Percentiles rank a stretch among this genome's conserved stretches.
phyloP scores from a whole-genome alignment of 1,140 invertebrate species.

The Cyphomyrmex costatus region DNA sequence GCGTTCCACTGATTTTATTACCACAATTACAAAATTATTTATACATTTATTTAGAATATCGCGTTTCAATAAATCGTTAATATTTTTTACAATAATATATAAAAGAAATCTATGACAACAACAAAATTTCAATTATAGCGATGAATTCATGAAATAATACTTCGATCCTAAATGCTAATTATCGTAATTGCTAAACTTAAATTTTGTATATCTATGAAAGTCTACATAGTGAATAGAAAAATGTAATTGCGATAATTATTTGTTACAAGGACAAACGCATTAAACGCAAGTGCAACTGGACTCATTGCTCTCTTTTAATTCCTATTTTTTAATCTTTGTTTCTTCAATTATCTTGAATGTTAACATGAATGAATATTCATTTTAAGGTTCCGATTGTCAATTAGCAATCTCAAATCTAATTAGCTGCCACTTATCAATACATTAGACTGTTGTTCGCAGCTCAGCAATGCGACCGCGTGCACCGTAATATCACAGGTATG shows the following conservation, averaged over 20 bases:
- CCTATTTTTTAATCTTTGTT: neutral
- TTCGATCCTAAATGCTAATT: neutral
- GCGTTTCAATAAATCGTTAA: constrained; percentile 24
- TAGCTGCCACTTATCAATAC: neutral
- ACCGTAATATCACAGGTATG: constrained; percentile 63
- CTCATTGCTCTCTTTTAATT: neutral
- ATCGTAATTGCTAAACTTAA: neutral
- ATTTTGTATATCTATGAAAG: neutral
- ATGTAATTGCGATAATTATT: neutral
- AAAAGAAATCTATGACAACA: neutral
- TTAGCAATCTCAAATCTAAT: constrained; percentile 22
- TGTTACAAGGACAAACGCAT: neutral
- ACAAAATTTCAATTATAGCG: neutral
- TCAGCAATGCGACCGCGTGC: constrained; percentile 67
- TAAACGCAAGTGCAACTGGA: neutral
- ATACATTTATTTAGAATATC: neutral
- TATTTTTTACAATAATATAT: neutral
- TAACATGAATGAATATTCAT: neutral
- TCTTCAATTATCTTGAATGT: neutral
- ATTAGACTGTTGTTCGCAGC: constrained; percentile 3
- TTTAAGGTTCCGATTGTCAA: neutral
- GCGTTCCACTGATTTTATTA: constrained; percentile 22
- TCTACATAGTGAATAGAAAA: neutral
- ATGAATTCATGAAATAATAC: neutral
- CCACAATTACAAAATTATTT: constrained; percentile 28